Evolutionary conservation across 2,888 invertebrate species (phyloP).

Genomic region (Phaedon cochleariae): DNA sequence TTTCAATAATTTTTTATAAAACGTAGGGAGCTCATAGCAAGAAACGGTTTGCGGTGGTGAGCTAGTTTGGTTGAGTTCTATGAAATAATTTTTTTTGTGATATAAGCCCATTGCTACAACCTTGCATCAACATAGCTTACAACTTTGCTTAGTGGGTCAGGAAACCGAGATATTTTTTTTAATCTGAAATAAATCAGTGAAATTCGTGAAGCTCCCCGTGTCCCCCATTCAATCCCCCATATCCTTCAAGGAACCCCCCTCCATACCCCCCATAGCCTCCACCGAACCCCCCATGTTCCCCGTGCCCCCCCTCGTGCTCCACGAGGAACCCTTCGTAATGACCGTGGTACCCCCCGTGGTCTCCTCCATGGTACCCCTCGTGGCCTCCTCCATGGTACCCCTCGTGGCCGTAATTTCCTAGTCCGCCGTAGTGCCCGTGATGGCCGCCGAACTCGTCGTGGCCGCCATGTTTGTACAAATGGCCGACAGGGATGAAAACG

Average conservation of each 20-base stretch:
- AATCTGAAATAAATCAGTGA: too few species aligned
- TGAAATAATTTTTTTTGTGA: too few species aligned
- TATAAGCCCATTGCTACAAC: too few species aligned
- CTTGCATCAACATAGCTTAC: too few species aligned
- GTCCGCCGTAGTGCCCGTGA: not conserved
- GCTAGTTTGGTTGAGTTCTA: too few species aligned
- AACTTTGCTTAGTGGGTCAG: too few species aligned
- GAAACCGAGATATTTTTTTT: too few species aligned
- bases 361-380: not conserved
- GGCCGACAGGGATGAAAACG: conserved; percentile 10
- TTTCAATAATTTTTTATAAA: too few species aligned
- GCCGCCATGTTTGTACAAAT: not conserved
- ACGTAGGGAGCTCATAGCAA: too few species aligned
- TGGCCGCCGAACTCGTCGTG: not conserved
- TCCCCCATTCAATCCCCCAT: not conserved
- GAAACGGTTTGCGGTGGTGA: too few species aligned
- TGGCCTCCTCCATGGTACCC: not conserved
- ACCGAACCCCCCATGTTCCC: not conserved
- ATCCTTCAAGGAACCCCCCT: not conserved
- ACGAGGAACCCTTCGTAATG: not conserved
- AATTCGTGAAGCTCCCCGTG: not conserved
- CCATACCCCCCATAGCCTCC: not conserved
- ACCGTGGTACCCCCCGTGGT: not conserved
- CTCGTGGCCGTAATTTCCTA: not conserved
- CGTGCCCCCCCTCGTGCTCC: not conserved